These are phyloP conservation scores for Brachionus calyciflorus DNA, from an alignment of 1,140 invertebrate species.

Conservation along the genomic window DNA sequence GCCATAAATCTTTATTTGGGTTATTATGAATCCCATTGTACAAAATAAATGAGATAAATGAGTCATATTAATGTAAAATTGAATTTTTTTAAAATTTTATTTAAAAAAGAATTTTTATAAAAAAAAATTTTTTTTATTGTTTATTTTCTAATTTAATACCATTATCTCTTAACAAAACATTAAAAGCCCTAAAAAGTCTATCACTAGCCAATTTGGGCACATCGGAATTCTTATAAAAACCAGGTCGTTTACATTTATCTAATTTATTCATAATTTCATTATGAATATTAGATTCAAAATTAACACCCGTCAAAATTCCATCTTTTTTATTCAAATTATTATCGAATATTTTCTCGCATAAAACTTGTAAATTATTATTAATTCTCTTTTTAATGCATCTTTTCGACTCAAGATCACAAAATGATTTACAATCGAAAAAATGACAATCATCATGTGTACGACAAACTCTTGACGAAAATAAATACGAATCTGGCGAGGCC, in stretches of 20 bases:
- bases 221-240: not conserved
- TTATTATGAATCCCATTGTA: too few relatives aligned
- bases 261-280: not conserved
- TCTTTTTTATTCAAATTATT: slow-evolving; percentile 15
- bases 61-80: too few relatives aligned
- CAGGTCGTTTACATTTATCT: not conserved
- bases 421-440: slow-evolving; percentile 45
- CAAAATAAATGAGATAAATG: too few relatives aligned
- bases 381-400: not conserved
- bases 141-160: not conserved
- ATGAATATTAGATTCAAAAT: slow-evolving; percentile 7
- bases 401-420: not conserved
- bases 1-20: too few relatives aligned
- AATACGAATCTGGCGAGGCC: slow-evolving; percentile 16
- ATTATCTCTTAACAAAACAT: not conserved
- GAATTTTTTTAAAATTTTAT: too few relatives aligned
- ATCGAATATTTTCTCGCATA: slow-evolving; percentile 36
- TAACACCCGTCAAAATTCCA: slow-evolving; percentile 7
- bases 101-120: too few relatives aligned
- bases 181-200: not conserved
- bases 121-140: not conserved
- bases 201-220: not conserved
- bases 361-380: slow-evolving; percentile 37
- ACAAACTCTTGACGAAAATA: slow-evolving; percentile 13
- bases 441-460: slow-evolving; percentile 41